Percentiles rank a stretch among this genome's conserved stretches.
These are phyloP conservation scores for Ephestia elutella DNA, from an alignment of 1,140 invertebrate genomes.

Conservation along the genomic window DNA sequence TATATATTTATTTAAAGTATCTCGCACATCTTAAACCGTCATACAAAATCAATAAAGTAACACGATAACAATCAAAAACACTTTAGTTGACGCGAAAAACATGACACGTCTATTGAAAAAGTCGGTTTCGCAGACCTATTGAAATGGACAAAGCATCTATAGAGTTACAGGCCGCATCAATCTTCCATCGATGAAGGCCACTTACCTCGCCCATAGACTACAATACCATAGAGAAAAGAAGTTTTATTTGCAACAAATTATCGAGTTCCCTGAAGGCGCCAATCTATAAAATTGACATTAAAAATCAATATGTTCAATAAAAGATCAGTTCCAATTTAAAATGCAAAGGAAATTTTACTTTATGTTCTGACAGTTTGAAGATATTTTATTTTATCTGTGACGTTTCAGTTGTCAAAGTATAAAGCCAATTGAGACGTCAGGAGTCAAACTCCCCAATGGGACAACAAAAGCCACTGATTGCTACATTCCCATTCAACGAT, in stretches of 20 bases:
- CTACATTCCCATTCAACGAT: constrained; percentile 53
- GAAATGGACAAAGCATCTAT: neutral
- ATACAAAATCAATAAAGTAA: too few relatives aligned
- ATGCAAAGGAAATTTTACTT: neutral
- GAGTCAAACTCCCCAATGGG: constrained; percentile 37
- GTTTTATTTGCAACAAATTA: constrained; percentile 39
- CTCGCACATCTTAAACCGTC: too few relatives aligned
- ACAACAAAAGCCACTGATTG: constrained; percentile 59
- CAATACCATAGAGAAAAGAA: constrained; percentile 15
- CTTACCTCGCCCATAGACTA: neutral
- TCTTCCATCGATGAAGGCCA: constrained; percentile 5
- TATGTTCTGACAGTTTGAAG: constrained; percentile 11
- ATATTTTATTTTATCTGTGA: constrained; percentile 7
- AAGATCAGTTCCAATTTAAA: constrained; percentile 6
- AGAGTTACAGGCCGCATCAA: constrained; percentile 3
- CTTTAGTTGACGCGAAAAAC: neutral
- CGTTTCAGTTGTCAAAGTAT: constrained; percentile 17
- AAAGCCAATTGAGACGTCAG: constrained; percentile 56
- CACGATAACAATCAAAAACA: too few relatives aligned
- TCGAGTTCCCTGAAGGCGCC: constrained; percentile 38
- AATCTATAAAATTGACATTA: constrained; percentile 32
- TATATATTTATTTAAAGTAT: neutral
- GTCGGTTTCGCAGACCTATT: neutral
- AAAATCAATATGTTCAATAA: constrained; percentile 20
- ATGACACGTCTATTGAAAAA: neutral